Evolutionary conservation across 30 jellyfish, hydroid and myxozoan species (phyloP).

Genomic region (Mastigias papua): DNA sequence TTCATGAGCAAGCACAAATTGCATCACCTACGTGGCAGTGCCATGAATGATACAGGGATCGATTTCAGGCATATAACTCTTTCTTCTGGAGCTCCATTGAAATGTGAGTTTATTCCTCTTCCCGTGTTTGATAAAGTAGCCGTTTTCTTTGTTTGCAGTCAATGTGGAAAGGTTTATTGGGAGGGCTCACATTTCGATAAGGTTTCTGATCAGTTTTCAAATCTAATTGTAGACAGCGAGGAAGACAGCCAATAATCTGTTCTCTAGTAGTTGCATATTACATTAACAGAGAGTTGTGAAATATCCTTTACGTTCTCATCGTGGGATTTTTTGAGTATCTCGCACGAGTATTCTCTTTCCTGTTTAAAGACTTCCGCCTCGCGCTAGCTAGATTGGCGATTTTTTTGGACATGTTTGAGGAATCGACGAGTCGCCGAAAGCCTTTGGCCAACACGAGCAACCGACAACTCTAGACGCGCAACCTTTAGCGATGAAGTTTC

Average conservation of each 20-base stretch:
- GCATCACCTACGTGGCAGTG: constrained; percentile 49
- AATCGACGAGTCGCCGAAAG: too few relatives aligned
- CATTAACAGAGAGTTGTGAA: not conserved
- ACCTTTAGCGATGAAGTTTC: too few relatives aligned
- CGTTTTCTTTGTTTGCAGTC: constrained; percentile 63
- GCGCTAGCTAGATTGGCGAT: too few relatives aligned
- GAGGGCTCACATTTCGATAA: constrained; percentile 78
- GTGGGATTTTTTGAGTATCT: too few relatives aligned
- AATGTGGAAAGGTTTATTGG: constrained; percentile 92
- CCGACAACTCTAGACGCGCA: too few relatives aligned
- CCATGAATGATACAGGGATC: constrained; percentile 40
- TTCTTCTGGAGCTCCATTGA: constrained; percentile 59
- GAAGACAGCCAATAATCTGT: not conserved
- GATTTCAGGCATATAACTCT: constrained; percentile 66
- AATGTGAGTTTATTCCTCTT: constrained; percentile 70
- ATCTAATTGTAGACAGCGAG: constrained; percentile 54
- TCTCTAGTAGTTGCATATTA: not conserved
- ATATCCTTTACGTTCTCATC: too few relatives aligned
- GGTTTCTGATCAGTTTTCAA: constrained; percentile 58
- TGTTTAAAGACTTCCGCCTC: too few relatives aligned
- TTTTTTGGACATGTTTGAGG: too few relatives aligned
- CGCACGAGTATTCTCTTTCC: too few relatives aligned
- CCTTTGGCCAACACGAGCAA: too few relatives aligned
- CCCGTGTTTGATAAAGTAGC: constrained; percentile 74
- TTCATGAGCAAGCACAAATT: constrained; percentile 24